Conservation (phyloP, 2,797 vertebrate genomes). For the Tinamus major region DNA sequence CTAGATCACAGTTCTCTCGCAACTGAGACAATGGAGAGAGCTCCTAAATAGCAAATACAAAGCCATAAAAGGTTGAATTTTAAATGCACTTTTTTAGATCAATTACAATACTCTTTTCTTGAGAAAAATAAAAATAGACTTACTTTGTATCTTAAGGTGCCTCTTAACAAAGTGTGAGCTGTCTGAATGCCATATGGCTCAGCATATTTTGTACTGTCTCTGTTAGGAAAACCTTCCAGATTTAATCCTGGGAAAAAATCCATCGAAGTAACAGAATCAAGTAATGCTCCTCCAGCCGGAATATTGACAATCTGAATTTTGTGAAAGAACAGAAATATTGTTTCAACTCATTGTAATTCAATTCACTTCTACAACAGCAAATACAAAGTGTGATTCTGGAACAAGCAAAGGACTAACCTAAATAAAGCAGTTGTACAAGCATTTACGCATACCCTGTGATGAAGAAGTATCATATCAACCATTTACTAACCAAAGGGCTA, state of each 20-base stretch:
- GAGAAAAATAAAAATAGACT: conserved; percentile 25
- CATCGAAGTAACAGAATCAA: conserved; percentile 86
- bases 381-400: not conserved
- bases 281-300: conserved; percentile 86
- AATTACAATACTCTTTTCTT: not conserved
- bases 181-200: conserved; percentile 89
- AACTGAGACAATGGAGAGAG: not conserved
- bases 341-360: not conserved
- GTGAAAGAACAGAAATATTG: conserved; percentile 32
- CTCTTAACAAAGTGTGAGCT: conserved; percentile 90
- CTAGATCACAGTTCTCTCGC: not conserved
- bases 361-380: not conserved
- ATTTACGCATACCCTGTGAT: not conserved
- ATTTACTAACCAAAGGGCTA: not conserved
- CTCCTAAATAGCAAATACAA: not conserved
- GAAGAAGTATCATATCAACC: not conserved
- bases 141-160: conserved; percentile 94
- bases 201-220: conserved; percentile 93
- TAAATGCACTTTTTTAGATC: not conserved
- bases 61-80: not conserved
- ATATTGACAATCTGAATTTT: conserved; percentile 86
- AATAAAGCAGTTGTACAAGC: not conserved
- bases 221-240: conserved; percentile 95
- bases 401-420: not conserved
- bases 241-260: conserved; percentile 94